Evolutionary conservation across 2,888 invertebrate genomes (phyloP).

Genomic region (Halictus quadricinctus): DNA sequence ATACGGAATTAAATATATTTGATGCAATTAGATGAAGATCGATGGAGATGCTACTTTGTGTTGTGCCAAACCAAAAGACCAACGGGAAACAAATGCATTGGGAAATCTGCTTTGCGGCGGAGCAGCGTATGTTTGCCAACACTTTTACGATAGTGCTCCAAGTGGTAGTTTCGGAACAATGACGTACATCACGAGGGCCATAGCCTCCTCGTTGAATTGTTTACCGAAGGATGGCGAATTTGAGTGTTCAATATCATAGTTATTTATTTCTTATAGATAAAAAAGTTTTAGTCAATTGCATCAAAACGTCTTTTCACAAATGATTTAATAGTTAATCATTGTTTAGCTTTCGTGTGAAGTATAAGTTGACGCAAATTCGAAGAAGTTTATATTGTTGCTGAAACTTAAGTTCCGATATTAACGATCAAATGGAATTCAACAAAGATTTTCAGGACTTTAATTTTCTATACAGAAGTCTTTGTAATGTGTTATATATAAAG

Average conservation of each 20-base stretch:
- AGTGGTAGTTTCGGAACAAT: constrained; percentile 99
- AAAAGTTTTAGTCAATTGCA: constrained; percentile 31
- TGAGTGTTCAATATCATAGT: constrained; percentile 88
- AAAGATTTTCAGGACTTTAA: constrained; percentile 3
- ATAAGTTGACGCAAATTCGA: background rate
- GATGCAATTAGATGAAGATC: constrained; percentile 87
- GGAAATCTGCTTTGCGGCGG: constrained; percentile 93
- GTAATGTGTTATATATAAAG: constrained; percentile 27
- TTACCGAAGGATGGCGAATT: constrained; percentile 90
- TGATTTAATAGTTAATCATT: background rate
- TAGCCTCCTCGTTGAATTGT: constrained; percentile 89
- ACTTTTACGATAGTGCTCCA: constrained; percentile 99
- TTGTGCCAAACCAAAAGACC: constrained; percentile 91
- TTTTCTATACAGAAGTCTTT: constrained; percentile 25
- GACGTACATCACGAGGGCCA: constrained; percentile 96
- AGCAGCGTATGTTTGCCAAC: constrained; percentile 97
- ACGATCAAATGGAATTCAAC: background rate
- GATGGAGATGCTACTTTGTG: constrained; percentile 97
- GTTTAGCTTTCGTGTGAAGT: constrained; percentile 17
- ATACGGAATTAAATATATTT: constrained; percentile 2
- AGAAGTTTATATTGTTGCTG: background rate
- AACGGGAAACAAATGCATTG: constrained; percentile 85
- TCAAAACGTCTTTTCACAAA: constrained; percentile 18
- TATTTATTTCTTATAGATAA: constrained; percentile 32
- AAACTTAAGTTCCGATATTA: constrained; percentile 2